Evolutionary conservation across 2,113 vertebrate genomes (phyloP), one percentile per base, ranked within the genome.

Genomic region (Pedionomus torquatus): DNA sequence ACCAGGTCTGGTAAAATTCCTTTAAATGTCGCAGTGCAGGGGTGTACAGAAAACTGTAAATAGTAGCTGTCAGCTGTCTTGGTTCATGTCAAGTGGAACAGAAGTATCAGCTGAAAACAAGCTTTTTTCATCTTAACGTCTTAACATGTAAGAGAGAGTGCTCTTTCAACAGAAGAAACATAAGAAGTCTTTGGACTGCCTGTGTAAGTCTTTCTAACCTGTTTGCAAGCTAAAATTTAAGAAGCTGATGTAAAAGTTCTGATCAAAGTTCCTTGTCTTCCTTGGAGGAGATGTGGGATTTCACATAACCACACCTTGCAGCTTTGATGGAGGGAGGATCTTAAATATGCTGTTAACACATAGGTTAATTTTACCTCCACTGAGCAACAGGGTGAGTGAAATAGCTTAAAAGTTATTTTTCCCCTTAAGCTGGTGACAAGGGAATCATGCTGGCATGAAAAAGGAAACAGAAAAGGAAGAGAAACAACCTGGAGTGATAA

Each of bases 401-500:
- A 83, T 69, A 61, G 4, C 37, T 87, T 61, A 77, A 72, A 87
- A 88, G 28, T 44, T 86, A 13, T 91, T 88, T 94, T 94, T 66
- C 13, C 3, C 17, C 23, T 83, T 80, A 66, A 86, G 10, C 18
- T 83, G 28, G 49, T 77, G 92, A 72, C 37, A 78, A 86, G 35
- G 31, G 37, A 92, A 30, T 86, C 88, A 69, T 70, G 76, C 80
- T 95, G 86, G 3, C 71, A 83, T 90, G 57, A 70, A 86, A 79
- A 89, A 90, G 7, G 85, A 93, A 93, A 80, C 44, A 90, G 63
- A 76, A 82, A 69, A 18, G 24, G 64, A 89, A 93, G 44, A 86
- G 58, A 96, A 95, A 89, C 75, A 93, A 87, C 64, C 68, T 70
- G 80, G 79, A 74, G 55, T 55, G 63, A 70, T 91, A 33, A 80